Base-by-base conservation (phyloP, 2,113 vertebrate species). In the Cairina moschata region DNA sequence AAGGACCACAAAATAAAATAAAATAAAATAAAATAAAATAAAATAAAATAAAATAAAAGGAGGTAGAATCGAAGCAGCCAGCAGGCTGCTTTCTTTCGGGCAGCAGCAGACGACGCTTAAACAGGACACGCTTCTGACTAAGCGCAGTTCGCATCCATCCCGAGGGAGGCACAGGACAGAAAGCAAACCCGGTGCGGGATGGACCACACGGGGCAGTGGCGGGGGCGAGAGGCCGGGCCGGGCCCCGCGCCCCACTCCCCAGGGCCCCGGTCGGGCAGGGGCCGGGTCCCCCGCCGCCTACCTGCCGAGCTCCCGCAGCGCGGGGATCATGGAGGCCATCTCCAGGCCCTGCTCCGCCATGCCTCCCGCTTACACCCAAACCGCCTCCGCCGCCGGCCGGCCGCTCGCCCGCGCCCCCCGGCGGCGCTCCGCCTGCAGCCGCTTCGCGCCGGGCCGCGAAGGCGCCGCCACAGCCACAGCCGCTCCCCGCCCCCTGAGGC, bases 271-370 rank as follows among this genome's bases (percentile, higher is more conserved):
- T 22, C 46, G 46, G 46, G 46, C 46, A 22, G 46, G 46, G 46
- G 46, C 46, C 46, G 20, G 46, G 20, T 11, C 20, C 46, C 46
- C 46, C 46, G 20, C 46, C 5, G 32, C 97, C 89, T 97, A 99
- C 99, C 99, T 98, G 38, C 98, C 98, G 73, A 99, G 97, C 95
- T 99, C 99, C 94, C 99, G 98, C 46, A 99, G 97, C 65, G 99
- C 99, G 38, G 99, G 99, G 65, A 99, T 99, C 99, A 99, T 99
- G 5, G 99, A 99, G 5, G 99, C 98, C 99, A 99, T 98, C 91
- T 99, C 96, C 52, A 96, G 80, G 28, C 94, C 91, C 65, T 90
- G 95, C 56, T 92, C 92, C 11, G 92, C 92, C 89, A 91, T 76
- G 4, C 67, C 52, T 11, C 16, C 26, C 36, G 71, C 2, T 10